Evolutionary conservation across 2,113 vertebrate species (phyloP).

Genomic region (Strigops habroptila): DNA sequence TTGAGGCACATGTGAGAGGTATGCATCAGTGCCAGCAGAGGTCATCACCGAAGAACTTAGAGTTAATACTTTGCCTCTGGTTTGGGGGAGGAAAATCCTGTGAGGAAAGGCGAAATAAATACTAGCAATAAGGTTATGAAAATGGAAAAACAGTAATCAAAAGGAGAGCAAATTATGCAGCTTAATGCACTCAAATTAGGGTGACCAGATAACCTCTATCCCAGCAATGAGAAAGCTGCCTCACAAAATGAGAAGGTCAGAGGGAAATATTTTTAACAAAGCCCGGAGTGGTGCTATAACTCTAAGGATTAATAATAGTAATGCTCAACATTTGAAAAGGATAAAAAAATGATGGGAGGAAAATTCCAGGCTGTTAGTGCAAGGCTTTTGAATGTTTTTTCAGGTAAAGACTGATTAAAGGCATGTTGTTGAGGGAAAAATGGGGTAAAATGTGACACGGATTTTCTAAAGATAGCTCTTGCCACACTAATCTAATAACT

Average conservation of each 20-base stretch:
- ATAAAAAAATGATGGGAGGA: conserved; percentile 19
- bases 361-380: conserved; percentile 44
- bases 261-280: conserved; percentile 35
- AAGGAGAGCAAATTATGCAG: neutral
- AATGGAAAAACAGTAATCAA: neutral
- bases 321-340: neutral
- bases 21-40: neutral
- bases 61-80: neutral
- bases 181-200: conserved; percentile 6
- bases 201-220: neutral
- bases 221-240: neutral
- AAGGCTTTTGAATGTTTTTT: conserved; percentile 33
- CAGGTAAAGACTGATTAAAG: conserved; percentile 46
- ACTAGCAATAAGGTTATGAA: neutral
- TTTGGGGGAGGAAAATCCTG: neutral
- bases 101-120: neutral
- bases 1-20: neutral
- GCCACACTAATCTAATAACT: conserved; percentile 54
- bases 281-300: neutral
- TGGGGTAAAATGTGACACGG: conserved; percentile 54
- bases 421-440: conserved; percentile 39
- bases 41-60: neutral
- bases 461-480: conserved; percentile 64
- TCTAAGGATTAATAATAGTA: conserved; percentile 17
- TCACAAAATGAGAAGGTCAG: neutral